phyloP scores from a whole-genome alignment of 1,140 invertebrate species.

The Amyelois transitella region DNA sequence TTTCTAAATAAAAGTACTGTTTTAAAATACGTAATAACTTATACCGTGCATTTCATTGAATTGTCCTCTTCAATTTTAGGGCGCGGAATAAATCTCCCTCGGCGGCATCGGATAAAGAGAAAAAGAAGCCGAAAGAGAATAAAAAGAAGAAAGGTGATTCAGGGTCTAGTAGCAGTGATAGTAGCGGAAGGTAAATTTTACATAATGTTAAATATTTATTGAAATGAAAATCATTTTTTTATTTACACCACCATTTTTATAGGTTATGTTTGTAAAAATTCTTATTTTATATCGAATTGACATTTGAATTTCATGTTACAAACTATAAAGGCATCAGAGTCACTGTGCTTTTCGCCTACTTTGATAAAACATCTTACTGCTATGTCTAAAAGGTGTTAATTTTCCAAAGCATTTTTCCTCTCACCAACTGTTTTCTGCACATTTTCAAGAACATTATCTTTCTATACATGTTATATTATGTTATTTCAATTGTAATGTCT shows the following conservation, averaged over 20 bases:
- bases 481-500: neutral
- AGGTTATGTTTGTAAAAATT: conserved; percentile 23
- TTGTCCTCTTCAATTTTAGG: conserved; percentile 57
- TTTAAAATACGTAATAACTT: neutral
- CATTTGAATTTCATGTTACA: no score
- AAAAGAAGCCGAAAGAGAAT: conserved; percentile 79
- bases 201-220: conserved; percentile 8
- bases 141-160: conserved; percentile 80
- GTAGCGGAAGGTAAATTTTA: conserved; percentile 80
- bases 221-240: neutral
- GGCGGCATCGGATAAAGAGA: conserved; percentile 80
- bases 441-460: no score
- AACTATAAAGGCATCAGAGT: no score
- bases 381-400: no score
- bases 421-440: no score
- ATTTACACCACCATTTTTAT: conserved; percentile 10
- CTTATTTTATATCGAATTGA: neutral
- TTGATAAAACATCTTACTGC: no score
- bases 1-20: no score
- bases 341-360: no score
- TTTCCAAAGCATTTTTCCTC: no score
- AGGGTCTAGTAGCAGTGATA: conserved; percentile 84
- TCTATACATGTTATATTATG: no score
- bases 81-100: conserved; percentile 78
- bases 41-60: neutral